Base-by-base conservation (phyloP, 2,113 vertebrate species). In the Nothocercus nigrocapillus region DNA sequence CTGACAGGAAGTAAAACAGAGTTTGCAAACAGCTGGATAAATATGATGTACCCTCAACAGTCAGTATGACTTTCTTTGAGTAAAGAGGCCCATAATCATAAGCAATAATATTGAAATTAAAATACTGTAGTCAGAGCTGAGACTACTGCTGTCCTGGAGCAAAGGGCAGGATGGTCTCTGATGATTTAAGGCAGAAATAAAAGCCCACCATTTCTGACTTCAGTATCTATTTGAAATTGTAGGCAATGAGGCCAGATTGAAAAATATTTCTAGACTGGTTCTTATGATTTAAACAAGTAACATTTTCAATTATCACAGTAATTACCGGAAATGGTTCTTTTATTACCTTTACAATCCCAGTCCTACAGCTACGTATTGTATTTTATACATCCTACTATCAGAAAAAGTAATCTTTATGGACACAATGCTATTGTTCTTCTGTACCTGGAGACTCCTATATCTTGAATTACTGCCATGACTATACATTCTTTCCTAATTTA, bases 301-400 rank as follows among this genome's bases (percentile, higher is more conserved):
- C 25, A 90, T 84, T 84, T 73, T 87, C 70, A 69, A 34, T 85
- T 93, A 74, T 20, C 49, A 72, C 49, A 86, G 68, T 84, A 82
- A 90, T 95, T 92, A 82, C 16, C 69, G 62, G 27, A 84, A 96
- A 93, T 79, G 12, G 44, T 93, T 95, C 88, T 72, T 78, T 81
- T 78, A 90, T 84, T 76, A 62, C 73, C 74, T 90, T 82, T 44
- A 25, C 44, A 78, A 34, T 78, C 62, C 7, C 38, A 88, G 69
- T 10, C 69, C 88, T 90, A 72, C 30, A 84, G 80, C 64, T 61
- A 16, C 13, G 47, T 66, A 49, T 73, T 84, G 27, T 32, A 92
- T 84, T 86, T 94, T 84, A 86, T 54, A 94, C 5, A 82, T 8
- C 45, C 67, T 78, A 54, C 58, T 87, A 92, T 45, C 62, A 90